Evolutionary conservation across 2,888 invertebrate genomes (phyloP), one percentile per base, ranked within the genome.

Genomic region (Ecliptopera silaceata): DNA sequence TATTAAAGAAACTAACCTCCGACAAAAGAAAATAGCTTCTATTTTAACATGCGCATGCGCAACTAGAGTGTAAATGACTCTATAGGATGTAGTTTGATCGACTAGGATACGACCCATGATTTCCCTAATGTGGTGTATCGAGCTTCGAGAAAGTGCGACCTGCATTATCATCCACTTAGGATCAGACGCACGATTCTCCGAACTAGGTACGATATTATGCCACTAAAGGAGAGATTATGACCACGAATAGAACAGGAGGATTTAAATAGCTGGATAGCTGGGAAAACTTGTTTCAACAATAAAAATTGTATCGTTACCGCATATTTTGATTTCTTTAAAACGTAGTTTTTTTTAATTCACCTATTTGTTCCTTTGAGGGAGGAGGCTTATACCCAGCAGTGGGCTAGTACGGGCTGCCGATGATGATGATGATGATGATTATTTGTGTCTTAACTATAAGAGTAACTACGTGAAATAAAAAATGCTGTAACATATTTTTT

Each of bases 71-170:
- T 26, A 48, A 52, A 52, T 45, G 26, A 18, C 43, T 44, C 39
- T 15, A 48, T 43, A 58, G 44, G 26, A 49, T 41, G 42, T 22
- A 31, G 56, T 20, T 31, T 39, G 53, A 58, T 44, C 22, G 36
- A 41, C 36, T 31, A 29, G 18, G 41, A 20, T 31, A 42, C 29
- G 41, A 20, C 5, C 31, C 45, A 50, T 57, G 15, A 51, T 49
- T 53, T 49, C 53, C 48, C 26, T 52, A 48, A 52, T 57, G 52
- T 31, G 44, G 53, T 49, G 45, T 49, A 53, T 58, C 45, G 41
- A 49, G 53, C 39, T 48, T 18, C 4, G 41, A 36, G 57, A 50
- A 59, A 54, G 49, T 54, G 20, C 36, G 31, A 53, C 26, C 48
- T 42, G 22, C 48, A 34, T 41, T 54, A 53, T 50, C 44, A 49